Evolutionary conservation across 1,140 invertebrate species (phyloP).

Genomic region (Acromyrmex charruanus): DNA sequence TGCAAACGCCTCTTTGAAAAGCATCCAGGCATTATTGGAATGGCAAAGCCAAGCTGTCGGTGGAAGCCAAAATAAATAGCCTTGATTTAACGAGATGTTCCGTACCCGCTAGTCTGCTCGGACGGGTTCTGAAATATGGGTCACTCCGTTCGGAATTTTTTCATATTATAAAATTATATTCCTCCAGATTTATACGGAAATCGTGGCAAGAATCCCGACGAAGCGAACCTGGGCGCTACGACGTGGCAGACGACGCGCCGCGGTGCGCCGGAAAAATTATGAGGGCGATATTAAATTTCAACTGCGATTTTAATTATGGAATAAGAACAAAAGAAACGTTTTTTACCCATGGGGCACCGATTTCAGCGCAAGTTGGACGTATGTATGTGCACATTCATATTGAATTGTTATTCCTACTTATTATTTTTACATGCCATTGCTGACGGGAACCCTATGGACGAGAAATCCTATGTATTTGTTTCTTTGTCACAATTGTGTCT

Average conservation of each 20-base stretch:
- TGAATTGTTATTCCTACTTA: conserved; percentile 65
- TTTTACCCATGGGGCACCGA: not conserved
- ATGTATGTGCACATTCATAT: not conserved
- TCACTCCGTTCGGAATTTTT: conserved; percentile 75
- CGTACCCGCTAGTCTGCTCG: not conserved
- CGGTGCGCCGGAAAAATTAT: conserved; percentile 77
- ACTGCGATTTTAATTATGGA: conserved; percentile 82
- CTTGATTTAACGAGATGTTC: conserved; percentile 67
- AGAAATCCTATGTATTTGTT: conserved; percentile 49
- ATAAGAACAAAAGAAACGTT: conserved; percentile 72
- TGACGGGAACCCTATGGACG: not conserved
- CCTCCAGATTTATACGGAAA: conserved; percentile 79
- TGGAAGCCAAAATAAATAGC: conserved; percentile 73
- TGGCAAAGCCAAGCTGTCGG: conserved; percentile 36
- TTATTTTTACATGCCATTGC: conserved; percentile 75
- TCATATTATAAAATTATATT: conserved; percentile 83
- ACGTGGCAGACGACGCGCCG: conserved; percentile 36
- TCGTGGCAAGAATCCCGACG: conserved; percentile 77
- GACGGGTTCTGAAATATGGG: conserved; percentile 61
- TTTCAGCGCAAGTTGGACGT: not conserved
- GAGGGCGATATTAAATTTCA: conserved; percentile 83
- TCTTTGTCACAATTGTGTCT: conserved; percentile 49
- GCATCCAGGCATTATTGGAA: conserved; percentile 45
- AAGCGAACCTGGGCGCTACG: conserved; percentile 21
- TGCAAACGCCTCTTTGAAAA: conserved; percentile 58